These are phyloP conservation scores for Anoura caudifer DNA, from an alignment of 2,113 vertebrate species.

Conservation along the genomic window DNA sequence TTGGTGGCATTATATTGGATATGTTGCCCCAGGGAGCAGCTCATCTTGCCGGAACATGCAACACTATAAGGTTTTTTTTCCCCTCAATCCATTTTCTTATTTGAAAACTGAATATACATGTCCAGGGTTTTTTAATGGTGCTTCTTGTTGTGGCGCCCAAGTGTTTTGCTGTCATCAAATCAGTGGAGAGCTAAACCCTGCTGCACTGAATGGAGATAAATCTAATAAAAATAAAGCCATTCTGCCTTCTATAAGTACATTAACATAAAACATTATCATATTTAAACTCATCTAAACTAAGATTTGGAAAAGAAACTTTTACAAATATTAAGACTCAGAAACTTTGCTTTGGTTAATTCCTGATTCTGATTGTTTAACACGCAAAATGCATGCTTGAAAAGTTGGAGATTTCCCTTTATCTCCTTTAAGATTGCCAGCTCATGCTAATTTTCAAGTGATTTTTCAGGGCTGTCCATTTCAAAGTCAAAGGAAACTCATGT, in stretches of 20 bases:
- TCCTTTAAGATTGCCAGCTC: not conserved
- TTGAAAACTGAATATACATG: constrained; percentile 21
- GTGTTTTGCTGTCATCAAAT: constrained; percentile 5
- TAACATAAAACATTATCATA: not conserved
- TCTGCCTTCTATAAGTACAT: constrained; percentile 26
- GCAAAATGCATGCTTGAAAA: not conserved
- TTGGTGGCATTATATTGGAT: not conserved
- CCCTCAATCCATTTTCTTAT: constrained; percentile 6
- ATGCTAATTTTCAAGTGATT: not conserved
- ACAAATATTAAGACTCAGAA: not conserved
- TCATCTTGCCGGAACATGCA: not conserved
- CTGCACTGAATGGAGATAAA: not conserved
- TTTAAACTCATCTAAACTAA: not conserved
- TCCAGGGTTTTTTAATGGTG: not conserved
- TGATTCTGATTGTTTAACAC: not conserved
- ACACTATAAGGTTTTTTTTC: not conserved
- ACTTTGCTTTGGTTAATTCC: not conserved
- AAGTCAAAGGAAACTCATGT: not conserved
- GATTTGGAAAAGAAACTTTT: not conserved
- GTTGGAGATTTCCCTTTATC: not conserved
- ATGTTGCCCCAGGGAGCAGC: not conserved
- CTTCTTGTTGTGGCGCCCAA: not conserved
- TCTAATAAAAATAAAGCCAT: constrained; percentile 46
- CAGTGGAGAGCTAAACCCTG: constrained; percentile 8
- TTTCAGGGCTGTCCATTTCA: not conserved